Conservation (phyloP, 2,797 vertebrate genomes). For the Squalus acanthias region DNA sequence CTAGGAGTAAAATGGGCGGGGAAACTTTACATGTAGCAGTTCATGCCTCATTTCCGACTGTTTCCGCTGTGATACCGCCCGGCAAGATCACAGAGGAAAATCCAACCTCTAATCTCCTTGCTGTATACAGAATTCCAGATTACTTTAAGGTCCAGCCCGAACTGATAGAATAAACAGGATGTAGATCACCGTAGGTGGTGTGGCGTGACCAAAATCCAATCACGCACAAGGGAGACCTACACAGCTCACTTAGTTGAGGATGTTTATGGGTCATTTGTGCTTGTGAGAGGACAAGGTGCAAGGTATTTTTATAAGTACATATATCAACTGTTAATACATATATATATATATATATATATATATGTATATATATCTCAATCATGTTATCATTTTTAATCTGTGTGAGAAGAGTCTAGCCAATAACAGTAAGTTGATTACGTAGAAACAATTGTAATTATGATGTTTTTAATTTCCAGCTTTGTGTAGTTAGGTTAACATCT, state of each 20-base stretch:
- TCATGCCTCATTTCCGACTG: background rate
- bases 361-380: background rate
- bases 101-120: background rate
- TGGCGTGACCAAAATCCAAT: background rate
- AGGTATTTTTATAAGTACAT: background rate
- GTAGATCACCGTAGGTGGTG: background rate
- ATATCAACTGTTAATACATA: background rate
- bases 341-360: background rate
- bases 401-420: background rate
- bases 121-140: background rate
- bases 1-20: background rate
- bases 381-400: background rate
- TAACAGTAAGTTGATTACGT: background rate
- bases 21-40: background rate
- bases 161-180: background rate
- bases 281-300: background rate
- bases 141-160: background rate
- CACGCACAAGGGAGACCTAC: background rate
- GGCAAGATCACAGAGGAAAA: background rate
- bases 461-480: background rate
- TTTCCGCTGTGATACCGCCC: background rate
- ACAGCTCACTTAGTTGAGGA: background rate
- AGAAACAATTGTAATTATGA: background rate
- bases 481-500: background rate
- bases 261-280: background rate